These are phyloP conservation scores for Burhinus bistriatus DNA, from an alignment of 2,113 vertebrate species.

Conservation along the genomic window DNA sequence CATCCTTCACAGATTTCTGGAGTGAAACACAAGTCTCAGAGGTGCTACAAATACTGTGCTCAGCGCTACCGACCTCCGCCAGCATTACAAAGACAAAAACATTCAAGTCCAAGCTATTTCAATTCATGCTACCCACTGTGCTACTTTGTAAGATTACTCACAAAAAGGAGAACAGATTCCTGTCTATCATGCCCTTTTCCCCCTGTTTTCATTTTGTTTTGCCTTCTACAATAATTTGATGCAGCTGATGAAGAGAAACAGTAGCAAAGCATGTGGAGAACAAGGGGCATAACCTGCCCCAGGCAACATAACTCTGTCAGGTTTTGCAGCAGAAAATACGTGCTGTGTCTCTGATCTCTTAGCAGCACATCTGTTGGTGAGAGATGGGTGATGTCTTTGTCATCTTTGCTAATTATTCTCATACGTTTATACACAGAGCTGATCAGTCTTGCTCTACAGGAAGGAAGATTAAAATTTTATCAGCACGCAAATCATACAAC, in stretches of 20 bases:
- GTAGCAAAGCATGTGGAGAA: not conserved
- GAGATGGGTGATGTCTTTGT: not conserved
- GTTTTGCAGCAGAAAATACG: not conserved
- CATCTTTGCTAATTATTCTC: not conserved
- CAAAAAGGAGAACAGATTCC: not conserved
- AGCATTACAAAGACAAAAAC: not conserved
- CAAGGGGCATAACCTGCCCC: not conserved
- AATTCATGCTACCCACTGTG: not conserved
- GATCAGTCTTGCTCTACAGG: not conserved
- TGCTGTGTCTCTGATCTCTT: not conserved
- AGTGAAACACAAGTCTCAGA: not conserved
- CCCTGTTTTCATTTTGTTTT: not conserved
- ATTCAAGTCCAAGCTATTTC: not conserved
- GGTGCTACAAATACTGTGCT: rapidly evolving
- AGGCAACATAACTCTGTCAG: not conserved
- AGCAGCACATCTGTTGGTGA: not conserved
- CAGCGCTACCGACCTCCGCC: rapidly evolving
- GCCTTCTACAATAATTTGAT: not conserved
- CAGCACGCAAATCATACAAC: not conserved
- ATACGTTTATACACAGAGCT: not conserved
- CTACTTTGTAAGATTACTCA: not conserved
- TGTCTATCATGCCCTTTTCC: not conserved
- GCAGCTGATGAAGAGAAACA: not conserved
- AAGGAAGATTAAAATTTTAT: not conserved
- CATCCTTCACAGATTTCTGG: not conserved